These are phyloP conservation scores for Beaufortia kweichowensis DNA, from an alignment of 2,113 vertebrate genomes.

Conservation along the genomic window DNA sequence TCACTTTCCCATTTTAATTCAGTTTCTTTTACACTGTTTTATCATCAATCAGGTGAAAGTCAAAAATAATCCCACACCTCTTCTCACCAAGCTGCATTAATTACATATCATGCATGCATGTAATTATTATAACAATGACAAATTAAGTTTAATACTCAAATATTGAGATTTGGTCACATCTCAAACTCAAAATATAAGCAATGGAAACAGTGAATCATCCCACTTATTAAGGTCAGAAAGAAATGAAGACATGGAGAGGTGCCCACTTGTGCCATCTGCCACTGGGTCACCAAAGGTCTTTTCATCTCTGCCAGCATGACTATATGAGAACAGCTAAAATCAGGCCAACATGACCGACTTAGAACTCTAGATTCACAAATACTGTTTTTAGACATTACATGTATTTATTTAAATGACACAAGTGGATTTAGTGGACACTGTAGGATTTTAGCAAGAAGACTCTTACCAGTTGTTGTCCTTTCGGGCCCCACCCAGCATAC, in stretches of 20 bases:
- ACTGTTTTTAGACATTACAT: no score
- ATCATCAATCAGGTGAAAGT: not conserved
- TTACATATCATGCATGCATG: no score
- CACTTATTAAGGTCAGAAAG: conserved; percentile 27
- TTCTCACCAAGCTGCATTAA: no score
- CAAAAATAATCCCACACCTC: no score
- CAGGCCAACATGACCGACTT: not conserved
- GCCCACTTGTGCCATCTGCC: conserved; percentile 63
- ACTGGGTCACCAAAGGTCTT: conserved; percentile 2
- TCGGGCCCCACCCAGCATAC: conserved; percentile 94
- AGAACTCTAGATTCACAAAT: conserved; percentile 4
- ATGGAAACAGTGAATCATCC: not conserved
- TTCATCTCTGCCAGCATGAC: not conserved
- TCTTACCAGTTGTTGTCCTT: conserved; percentile 95
- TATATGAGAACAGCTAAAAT: not conserved
- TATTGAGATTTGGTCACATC: not conserved
- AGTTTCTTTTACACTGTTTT: not conserved
- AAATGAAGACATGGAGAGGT: not conserved
- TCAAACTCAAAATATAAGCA: not conserved
- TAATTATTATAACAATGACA: not conserved
- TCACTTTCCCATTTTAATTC: no score
- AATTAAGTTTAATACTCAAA: not conserved
- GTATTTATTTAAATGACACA: no score
- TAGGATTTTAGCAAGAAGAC: no score
- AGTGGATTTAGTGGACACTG: not conserved